A percentile compares a stretch with the other conserved stretches of the same genome.
phyloP scores from a whole-genome alignment of 1,140 invertebrate genomes.

The Drosophila oshimai region DNA sequence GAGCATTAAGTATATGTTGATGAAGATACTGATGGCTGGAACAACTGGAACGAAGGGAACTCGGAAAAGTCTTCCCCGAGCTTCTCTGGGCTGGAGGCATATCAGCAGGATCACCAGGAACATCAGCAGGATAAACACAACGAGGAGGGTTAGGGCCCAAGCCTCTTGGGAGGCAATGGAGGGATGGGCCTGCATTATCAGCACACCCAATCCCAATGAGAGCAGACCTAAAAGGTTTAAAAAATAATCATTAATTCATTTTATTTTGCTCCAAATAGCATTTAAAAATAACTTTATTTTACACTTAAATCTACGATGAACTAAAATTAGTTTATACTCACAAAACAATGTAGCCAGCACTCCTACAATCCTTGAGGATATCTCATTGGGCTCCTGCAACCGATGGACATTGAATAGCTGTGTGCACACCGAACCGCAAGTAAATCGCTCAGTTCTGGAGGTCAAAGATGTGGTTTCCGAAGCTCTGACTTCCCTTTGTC shows the following conservation, averaged over 20 bases:
- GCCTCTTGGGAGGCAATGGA: constrained; percentile 41
- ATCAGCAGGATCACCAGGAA: constrained; percentile 55
- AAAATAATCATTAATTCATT: neutral
- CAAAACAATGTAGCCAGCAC: constrained; percentile 58
- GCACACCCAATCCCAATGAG: constrained; percentile 58
- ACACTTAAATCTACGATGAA: too few relatives aligned
- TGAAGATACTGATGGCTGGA: constrained; percentile 87
- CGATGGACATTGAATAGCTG: constrained; percentile 71
- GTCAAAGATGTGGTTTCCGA: constrained; percentile 64
- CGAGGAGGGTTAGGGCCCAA: constrained; percentile 61
- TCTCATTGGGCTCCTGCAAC: constrained; percentile 39
- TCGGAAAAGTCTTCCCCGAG: constrained; percentile 78
- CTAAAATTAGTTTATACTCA: constrained; percentile 31
- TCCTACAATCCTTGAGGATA: constrained; percentile 68
- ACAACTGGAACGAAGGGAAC: constrained; percentile 89
- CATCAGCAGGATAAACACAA: constrained; percentile 53
- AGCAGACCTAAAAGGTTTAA: constrained; percentile 47
- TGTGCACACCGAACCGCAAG: constrained; percentile 40
- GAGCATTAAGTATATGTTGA: constrained; percentile 89
- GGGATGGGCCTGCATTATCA: constrained; percentile 65
- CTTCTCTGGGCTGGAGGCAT: constrained; percentile 66
- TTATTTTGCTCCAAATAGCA: too few relatives aligned
- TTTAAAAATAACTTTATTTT: too few relatives aligned
- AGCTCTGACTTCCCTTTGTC: constrained; percentile 1
- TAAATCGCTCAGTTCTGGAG: constrained; percentile 40